Evolutionary conservation across 2,113 vertebrate species (phyloP).

Genomic region (Coptodon bakossiorum): DNA sequence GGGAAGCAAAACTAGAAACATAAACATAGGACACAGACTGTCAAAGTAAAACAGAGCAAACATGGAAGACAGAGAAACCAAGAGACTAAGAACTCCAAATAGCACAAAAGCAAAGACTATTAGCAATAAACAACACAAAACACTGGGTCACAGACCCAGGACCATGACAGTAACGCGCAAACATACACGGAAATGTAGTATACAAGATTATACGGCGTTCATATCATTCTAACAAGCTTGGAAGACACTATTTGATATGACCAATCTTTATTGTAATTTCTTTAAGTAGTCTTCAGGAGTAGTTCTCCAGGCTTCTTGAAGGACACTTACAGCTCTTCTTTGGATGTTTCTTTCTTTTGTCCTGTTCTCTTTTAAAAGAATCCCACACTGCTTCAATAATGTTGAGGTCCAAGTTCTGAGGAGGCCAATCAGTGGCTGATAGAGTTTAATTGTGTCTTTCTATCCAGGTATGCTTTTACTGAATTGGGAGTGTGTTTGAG

Average conservation of each 20-base stretch:
- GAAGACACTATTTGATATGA: neutral
- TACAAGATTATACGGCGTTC: accelerated
- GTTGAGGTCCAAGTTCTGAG: neutral
- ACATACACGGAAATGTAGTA: accelerated
- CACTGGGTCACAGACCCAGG: neutral
- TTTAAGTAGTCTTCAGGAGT: accelerated
- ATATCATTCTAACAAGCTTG: neutral
- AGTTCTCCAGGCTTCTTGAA: neutral
- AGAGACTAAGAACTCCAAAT: neutral
- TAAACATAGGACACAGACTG: accelerated
- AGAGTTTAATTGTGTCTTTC: neutral
- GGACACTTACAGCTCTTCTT: neutral
- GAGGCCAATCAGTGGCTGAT: neutral
- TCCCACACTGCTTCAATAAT: accelerated
- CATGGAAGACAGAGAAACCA: neutral
- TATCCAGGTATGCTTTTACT: neutral
- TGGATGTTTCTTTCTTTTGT: neutral
- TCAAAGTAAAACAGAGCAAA: neutral
- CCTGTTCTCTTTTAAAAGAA: neutral
- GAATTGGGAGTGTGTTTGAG: neutral
- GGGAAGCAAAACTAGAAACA: accelerated
- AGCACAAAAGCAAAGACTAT: neutral
- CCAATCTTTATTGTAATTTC: neutral
- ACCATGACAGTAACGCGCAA: accelerated
- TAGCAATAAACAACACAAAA: neutral